Evolutionary conservation across 92 coral and sea anemone species (phyloP).

Genomic region (Paragorgia papillata): DNA sequence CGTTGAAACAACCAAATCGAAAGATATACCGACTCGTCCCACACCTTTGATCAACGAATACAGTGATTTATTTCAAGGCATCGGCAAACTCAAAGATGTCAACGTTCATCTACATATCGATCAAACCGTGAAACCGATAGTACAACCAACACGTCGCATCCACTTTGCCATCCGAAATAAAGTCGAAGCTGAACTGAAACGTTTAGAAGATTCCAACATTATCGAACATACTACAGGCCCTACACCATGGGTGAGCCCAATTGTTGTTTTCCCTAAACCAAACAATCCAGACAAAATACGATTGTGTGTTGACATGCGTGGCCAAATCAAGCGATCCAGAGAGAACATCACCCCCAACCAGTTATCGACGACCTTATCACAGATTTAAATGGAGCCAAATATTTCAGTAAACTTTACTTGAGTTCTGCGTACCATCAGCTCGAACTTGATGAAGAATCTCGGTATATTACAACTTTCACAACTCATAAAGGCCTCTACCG

Average conservation of each 20-base stretch:
- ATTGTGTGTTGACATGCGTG: slow-evolving; percentile 61
- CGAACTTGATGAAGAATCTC: slow-evolving; percentile 53
- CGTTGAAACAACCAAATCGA: slow-evolving; percentile 18
- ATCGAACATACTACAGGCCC: slow-evolving; percentile 52
- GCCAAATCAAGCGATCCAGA: not conserved
- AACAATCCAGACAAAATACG: slow-evolving; percentile 52
- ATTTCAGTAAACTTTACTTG: slow-evolving; percentile 65
- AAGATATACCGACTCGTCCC: not conserved
- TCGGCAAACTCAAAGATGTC: not conserved
- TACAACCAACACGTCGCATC: slow-evolving; percentile 52
- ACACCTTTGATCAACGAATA: not conserved
- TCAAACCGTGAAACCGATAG: slow-evolving; percentile 52
- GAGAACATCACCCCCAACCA: slow-evolving; percentile 26
- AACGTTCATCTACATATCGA: slow-evolving; percentile 52
- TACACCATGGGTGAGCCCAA: slow-evolving; percentile 68
- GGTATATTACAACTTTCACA: slow-evolving; percentile 61
- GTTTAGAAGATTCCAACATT: slow-evolving; percentile 50
- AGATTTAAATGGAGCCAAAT: slow-evolving; percentile 48
- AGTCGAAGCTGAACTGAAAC: slow-evolving; percentile 57
- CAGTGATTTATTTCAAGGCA: not conserved
- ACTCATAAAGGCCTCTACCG: slow-evolving; percentile 57
- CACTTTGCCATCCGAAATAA: slow-evolving; percentile 54
- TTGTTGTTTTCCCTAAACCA: slow-evolving; percentile 56
- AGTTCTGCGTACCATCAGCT: slow-evolving; percentile 63
- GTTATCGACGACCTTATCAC: not conserved